These are phyloP conservation scores for Drosophila chauvacae DNA, from an alignment of 1,140 invertebrate species.

Conservation along the genomic window DNA sequence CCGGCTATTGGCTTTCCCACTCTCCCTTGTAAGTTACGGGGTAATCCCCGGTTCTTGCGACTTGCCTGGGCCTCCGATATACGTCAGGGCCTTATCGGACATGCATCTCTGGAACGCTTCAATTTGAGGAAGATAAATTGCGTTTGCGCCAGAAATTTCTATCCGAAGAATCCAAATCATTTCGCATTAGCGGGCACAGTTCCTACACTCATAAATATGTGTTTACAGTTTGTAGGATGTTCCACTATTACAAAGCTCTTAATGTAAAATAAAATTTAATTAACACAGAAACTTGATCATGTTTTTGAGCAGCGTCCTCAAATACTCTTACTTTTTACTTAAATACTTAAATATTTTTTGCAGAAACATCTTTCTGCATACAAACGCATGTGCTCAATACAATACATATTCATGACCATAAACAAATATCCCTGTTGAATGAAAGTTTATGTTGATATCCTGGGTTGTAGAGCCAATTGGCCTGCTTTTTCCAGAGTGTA, in stretches of 20 bases:
- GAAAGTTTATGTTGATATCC: slow-evolving; percentile 9
- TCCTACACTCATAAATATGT: slow-evolving; percentile 4
- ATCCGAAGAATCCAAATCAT: slow-evolving; percentile 58
- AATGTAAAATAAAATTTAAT: too few relatives aligned
- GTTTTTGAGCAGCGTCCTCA: too few relatives aligned
- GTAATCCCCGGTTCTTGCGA: slow-evolving; percentile 21
- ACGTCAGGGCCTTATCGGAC: slow-evolving; percentile 42
- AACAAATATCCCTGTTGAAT: slow-evolving; percentile 1
- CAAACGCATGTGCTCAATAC: not conserved
- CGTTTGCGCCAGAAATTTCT: slow-evolving; percentile 48
- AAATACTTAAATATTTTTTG: too few relatives aligned
- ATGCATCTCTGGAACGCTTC: slow-evolving; percentile 48
- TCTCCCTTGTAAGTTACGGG: not conserved
- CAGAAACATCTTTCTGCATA: not conserved
- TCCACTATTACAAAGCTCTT: too few relatives aligned
- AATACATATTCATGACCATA: not conserved
- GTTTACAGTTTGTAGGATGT: not conserved
- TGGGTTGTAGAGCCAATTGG: not conserved
- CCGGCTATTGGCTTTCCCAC: not conserved
- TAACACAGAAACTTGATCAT: not conserved
- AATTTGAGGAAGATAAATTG: slow-evolving; percentile 77
- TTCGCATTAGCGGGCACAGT: slow-evolving; percentile 60
- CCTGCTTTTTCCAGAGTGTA: slow-evolving; percentile 12
- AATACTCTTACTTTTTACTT: too few relatives aligned
- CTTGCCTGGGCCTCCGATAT: slow-evolving; percentile 8